A percentile compares a stretch with the other conserved stretches of the same genome.
Evolutionary conservation across 2,888 invertebrate species (phyloP).

Genomic region (Sarcophaga caerulescens): DNA sequence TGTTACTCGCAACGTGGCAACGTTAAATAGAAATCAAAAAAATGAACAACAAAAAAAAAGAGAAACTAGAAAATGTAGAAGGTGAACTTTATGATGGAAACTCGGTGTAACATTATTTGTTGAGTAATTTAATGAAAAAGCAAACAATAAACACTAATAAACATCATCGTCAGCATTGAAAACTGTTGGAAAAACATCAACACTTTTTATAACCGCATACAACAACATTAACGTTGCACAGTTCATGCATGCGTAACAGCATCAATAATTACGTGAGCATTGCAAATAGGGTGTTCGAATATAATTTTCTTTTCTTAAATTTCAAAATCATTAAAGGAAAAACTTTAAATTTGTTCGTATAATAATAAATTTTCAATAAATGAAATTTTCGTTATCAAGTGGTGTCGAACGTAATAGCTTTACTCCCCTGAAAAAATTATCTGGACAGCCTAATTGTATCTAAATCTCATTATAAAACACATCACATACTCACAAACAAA

Average conservation of each 20-base stretch:
- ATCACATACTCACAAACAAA: neutral
- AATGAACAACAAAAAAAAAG: neutral
- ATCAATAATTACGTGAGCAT: conserved; percentile 13
- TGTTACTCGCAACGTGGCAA: no score
- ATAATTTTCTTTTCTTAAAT: no score
- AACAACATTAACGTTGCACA: conserved; percentile 10
- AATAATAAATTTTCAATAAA: no score
- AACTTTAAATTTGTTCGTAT: no score
- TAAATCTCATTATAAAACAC: neutral
- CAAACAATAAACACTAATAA: conserved; percentile 57
- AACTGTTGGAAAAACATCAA: conserved; percentile 24
- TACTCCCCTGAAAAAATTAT: no score
- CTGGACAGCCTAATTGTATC: no score
- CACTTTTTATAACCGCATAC: conserved; percentile 5
- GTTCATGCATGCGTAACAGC: conserved; percentile 37
- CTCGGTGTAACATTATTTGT: conserved; percentile 25
- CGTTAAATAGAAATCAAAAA: neutral
- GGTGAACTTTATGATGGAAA: neutral
- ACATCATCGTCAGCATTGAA: conserved; percentile 21
- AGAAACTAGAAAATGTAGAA: no score
- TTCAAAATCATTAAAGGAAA: no score
- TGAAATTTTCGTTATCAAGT: no score
- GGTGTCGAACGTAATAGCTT: no score
- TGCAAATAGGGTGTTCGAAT: neutral
- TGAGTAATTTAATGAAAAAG: conserved; percentile 50